These are phyloP conservation scores for Podargus strigoides DNA, from an alignment of 2,797 vertebrate genomes.

Conservation along the genomic window DNA sequence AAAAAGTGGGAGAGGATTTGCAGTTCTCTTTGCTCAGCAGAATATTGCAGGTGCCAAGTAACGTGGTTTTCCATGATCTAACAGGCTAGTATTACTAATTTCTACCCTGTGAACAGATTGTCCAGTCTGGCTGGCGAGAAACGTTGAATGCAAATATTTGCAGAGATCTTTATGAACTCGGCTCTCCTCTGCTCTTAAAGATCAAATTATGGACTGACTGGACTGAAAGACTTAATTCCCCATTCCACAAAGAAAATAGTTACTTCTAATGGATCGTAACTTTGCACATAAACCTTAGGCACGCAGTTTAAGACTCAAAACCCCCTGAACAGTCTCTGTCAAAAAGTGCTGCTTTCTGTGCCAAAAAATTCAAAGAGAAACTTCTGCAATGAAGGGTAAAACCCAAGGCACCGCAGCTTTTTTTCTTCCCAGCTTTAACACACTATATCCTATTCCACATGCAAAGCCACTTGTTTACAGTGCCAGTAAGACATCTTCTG, in stretches of 20 bases:
- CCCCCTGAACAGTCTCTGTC: accelerated
- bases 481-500: background rate
- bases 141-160: background rate
- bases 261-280: background rate
- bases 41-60: background rate
- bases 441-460: background rate
- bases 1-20: background rate
- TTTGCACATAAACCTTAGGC: background rate
- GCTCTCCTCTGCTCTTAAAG: background rate
- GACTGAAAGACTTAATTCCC: background rate
- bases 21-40: background rate
- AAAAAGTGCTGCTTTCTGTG: background rate
- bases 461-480: background rate
- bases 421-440: background rate
- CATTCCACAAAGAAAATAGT: background rate
- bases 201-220: background rate
- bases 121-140: background rate
- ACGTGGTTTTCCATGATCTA: background rate
- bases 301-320: background rate
- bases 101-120: background rate
- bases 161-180: background rate
- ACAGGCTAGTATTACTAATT: background rate
- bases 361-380: background rate
- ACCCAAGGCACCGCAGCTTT: background rate
- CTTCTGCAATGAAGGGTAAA: background rate